Evolutionary conservation across 2,797 vertebrate species (phyloP).

Genomic region (Aphelocoma californica): DNA sequence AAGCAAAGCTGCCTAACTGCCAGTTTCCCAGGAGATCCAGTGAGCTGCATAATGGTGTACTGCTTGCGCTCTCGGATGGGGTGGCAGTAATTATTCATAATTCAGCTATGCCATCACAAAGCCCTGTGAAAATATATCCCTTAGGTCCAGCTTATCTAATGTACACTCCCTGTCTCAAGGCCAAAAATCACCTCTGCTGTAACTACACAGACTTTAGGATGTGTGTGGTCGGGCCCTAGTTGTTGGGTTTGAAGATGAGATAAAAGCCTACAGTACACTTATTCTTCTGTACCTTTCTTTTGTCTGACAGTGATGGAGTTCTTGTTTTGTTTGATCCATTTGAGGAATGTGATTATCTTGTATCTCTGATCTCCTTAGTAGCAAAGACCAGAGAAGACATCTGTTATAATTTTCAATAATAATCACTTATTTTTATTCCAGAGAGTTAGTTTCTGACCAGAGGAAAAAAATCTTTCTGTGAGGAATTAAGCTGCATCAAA

Average conservation of each 20-base stretch:
- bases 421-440: background rate
- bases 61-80: background rate
- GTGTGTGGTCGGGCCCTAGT: background rate
- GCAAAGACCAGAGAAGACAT: background rate
- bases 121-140: background rate
- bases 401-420: background rate
- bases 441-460: background rate
- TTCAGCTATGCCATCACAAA: background rate
- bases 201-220: background rate
- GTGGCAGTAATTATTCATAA: background rate
- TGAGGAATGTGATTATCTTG: background rate
- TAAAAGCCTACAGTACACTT: background rate
- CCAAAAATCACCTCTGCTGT: background rate
- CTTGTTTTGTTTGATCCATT: background rate
- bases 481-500: background rate
- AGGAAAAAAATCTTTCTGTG: background rate
- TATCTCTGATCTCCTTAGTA: background rate
- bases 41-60: background rate
- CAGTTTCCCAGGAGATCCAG: background rate
- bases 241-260: background rate
- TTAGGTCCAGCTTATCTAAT: background rate
- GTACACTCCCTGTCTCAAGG: background rate
- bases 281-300: background rate
- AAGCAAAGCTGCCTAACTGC: background rate
- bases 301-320: background rate